Evolutionary conservation across 2,888 invertebrate genomes (phyloP).

Genomic region (Lissonota sp.): DNA sequence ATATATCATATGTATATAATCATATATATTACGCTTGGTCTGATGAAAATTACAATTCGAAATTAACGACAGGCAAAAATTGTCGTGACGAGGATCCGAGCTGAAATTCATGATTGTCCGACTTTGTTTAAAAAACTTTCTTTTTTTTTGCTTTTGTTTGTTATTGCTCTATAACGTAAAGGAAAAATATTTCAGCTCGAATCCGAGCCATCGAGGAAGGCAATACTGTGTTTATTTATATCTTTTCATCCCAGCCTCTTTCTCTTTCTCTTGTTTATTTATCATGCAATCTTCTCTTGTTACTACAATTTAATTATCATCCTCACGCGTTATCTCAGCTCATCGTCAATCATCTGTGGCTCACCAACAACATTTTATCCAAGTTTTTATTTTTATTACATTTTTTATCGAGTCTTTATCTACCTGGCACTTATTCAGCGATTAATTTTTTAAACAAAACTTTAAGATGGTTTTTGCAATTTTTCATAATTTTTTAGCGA

Average conservation of each 20-base stretch:
- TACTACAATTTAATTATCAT: conserved; percentile 49
- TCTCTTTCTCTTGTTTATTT: conserved; percentile 2
- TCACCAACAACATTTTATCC: conserved; percentile 30
- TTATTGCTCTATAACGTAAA: conserved; percentile 82
- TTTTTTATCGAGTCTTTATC: background rate
- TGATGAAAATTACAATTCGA: conserved; percentile 37
- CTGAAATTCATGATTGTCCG: conserved; percentile 73
- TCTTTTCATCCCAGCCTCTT: conserved; percentile 30
- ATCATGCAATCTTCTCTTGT: conserved; percentile 28
- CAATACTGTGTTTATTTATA: conserved; percentile 79
- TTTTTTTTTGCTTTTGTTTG: conserved; percentile 57
- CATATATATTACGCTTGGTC: conserved; percentile 15
- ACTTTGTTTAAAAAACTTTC: conserved; percentile 4
- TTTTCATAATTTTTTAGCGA: no score
- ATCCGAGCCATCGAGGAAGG: conserved; percentile 78
- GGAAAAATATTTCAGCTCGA: conserved; percentile 73
- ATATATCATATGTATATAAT: background rate
- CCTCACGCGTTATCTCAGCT: conserved; percentile 43
- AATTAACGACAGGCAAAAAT: conserved; percentile 67
- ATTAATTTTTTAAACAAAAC: no score
- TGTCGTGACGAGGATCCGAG: conserved; percentile 71
- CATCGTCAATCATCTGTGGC: conserved; percentile 20
- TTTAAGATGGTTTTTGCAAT: no score
- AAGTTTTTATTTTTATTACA: conserved; percentile 37
- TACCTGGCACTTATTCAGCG: no score